phyloP scores from a whole-genome alignment of 2,113 vertebrate genomes.

The Chiloscyllium plagiosum region DNA sequence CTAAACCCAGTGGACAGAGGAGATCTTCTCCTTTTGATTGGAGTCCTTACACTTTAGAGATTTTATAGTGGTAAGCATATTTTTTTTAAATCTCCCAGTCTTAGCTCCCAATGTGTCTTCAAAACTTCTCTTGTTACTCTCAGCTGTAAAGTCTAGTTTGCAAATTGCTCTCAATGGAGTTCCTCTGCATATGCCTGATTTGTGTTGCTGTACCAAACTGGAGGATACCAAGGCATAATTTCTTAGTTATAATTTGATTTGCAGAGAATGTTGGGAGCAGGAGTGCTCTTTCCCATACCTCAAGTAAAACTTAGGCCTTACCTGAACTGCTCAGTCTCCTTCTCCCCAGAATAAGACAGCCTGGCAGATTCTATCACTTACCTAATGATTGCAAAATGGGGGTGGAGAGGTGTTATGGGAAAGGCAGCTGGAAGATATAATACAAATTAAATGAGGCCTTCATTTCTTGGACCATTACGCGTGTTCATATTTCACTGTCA shows the following conservation, averaged over 20 bases:
- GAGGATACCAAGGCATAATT: background rate
- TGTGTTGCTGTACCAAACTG: background rate
- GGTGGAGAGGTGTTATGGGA: background rate
- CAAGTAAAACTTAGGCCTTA: background rate
- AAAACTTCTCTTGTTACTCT: background rate
- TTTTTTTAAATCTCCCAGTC: background rate
- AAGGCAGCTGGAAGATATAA: background rate
- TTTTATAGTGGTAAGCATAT: background rate
- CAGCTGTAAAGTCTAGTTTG: background rate
- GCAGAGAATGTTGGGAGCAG: background rate
- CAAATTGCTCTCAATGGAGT: background rate
- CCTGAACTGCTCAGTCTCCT: background rate
- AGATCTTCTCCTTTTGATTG: background rate
- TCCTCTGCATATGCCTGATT: background rate
- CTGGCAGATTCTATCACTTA: background rate
- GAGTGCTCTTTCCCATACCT: no score
- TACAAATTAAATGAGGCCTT: background rate
- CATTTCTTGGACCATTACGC: background rate
- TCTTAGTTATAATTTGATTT: background rate
- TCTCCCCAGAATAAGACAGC: background rate
- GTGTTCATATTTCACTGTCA: background rate
- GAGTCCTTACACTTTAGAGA: background rate
- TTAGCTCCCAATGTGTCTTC: background rate
- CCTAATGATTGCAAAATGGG: background rate
- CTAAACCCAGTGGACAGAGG: background rate